Evolutionary conservation across 2,113 vertebrate species (phyloP).

Genomic region (Campylorhamphus procurvoides): DNA sequence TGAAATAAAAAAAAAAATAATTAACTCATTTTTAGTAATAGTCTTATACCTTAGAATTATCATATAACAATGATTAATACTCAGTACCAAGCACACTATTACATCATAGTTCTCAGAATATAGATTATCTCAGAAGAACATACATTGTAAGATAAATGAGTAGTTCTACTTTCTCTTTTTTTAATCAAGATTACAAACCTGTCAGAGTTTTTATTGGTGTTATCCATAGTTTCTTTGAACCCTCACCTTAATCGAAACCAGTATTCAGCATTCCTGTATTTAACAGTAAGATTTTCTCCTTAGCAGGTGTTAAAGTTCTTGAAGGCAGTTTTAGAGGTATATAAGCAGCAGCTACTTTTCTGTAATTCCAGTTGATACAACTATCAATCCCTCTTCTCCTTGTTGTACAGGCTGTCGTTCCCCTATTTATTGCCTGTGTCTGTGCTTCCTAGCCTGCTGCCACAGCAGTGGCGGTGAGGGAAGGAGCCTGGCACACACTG

Average conservation of each 20-base stretch:
- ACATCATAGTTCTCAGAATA: neutral
- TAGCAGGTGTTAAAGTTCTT: neutral
- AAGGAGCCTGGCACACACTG: neutral
- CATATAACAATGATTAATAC: neutral
- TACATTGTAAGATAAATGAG: neutral
- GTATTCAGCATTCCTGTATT: neutral
- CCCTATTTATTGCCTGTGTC: neutral
- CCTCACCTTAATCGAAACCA: neutral
- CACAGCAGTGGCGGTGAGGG: neutral
- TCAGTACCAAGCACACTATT: neutral
- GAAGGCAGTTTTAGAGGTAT: neutral
- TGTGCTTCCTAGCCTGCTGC: neutral
- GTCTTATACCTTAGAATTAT: neutral
- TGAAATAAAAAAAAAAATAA: neutral
- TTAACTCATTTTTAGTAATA: neutral
- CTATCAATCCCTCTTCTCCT: neutral
- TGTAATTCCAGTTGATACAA: rapidly evolving
- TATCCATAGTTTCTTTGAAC: neutral
- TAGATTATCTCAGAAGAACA: neutral
- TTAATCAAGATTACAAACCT: neutral
- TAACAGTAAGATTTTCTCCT: neutral
- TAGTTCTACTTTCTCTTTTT: neutral
- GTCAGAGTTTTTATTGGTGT: neutral
- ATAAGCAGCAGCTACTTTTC: neutral
- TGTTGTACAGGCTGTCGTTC: neutral